These are phyloP conservation scores for Hoplias malabaricus DNA, from an alignment of 2,113 vertebrate species.

Conservation along the genomic window DNA sequence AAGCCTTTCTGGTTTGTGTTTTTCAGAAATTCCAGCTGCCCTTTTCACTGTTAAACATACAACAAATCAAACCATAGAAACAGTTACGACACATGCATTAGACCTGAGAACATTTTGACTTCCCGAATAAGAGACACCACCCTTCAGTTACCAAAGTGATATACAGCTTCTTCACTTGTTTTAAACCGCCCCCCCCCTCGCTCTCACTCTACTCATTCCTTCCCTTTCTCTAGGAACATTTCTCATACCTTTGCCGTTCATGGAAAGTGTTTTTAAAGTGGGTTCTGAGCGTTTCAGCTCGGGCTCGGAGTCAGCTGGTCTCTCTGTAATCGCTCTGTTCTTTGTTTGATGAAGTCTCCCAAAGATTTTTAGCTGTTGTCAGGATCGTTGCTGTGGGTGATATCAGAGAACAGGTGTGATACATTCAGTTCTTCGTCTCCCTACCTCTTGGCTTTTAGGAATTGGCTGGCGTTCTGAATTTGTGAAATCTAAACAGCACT, in stretches of 20 bases:
- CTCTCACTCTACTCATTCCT: not conserved
- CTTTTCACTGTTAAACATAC: too few species aligned
- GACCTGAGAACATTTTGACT: too few species aligned
- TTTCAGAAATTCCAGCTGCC: too few species aligned
- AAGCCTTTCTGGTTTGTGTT: not conserved
- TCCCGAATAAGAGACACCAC: too few species aligned
- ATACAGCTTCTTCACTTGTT: not conserved
- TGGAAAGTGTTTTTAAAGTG: not conserved
- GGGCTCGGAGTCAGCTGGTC: not conserved
- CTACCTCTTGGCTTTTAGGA: conserved; percentile 37
- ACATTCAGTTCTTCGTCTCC: conserved; percentile 24
- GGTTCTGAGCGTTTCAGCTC: not conserved
- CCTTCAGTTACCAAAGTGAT: too few species aligned
- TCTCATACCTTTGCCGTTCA: not conserved
- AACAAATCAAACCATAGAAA: too few species aligned
- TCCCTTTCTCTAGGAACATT: not conserved
- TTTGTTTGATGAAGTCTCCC: not conserved
- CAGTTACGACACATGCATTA: too few species aligned
- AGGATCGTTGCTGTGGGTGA: not conserved
- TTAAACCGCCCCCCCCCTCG: not conserved
- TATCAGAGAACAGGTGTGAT: not conserved
- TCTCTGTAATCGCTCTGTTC: too few species aligned
- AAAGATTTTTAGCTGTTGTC: not conserved
- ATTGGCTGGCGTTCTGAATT: not conserved
- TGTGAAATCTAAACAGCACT: not conserved